Evolutionary conservation across 2,888 invertebrate species (phyloP), one percentile per base, ranked within the genome.

Genomic region (Polydrusus tereticollis): DNA sequence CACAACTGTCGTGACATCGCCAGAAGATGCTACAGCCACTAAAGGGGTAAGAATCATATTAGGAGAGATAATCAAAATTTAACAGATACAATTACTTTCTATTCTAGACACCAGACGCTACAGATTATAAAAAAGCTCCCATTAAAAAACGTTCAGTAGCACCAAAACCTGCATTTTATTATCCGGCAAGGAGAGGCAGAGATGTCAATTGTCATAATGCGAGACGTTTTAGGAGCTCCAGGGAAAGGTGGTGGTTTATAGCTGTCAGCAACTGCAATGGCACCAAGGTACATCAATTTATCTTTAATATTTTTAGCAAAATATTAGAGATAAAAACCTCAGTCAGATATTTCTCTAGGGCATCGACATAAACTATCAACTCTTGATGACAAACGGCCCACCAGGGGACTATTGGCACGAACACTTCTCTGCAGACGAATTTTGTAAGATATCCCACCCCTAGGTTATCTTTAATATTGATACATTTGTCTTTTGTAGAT

Each of bases 161-260:
- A 0, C 86, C 85, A 0, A 80, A 55, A 87, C 73, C 86, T 84
- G 0, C 84, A 85, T n/a, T 18, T 12, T 14, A 0, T 87, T 86
- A 76, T 87, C 86, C 75, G 85, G 87, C 70, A 64, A 68, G 73
- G 73, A 73, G 74, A 76, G 75, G 79, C 4, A 76, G 80, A 64
- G 77, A 73, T 4, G 88, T 91, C 0, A 86, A 88, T 3, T 93
- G 93, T 77, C 89, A 89, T 77, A 91, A 91, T 79, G 88, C 90
- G 0, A 87, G 95, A 63, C 87, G 90, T 64, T 97, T 96, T 83
- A 86, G 91, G 2, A 94, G 95, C 0, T 89, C 92, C 0, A 88
- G 97, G 60, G 96, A 95, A 81, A 86, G 97, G 26, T 98, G 97
- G 97, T 98, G 98, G 97, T 98, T 95, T 80, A 90, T 98, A 33